phyloP scores from a whole-genome alignment of 2,113 vertebrate genomes.

The Noturus placidus region DNA sequence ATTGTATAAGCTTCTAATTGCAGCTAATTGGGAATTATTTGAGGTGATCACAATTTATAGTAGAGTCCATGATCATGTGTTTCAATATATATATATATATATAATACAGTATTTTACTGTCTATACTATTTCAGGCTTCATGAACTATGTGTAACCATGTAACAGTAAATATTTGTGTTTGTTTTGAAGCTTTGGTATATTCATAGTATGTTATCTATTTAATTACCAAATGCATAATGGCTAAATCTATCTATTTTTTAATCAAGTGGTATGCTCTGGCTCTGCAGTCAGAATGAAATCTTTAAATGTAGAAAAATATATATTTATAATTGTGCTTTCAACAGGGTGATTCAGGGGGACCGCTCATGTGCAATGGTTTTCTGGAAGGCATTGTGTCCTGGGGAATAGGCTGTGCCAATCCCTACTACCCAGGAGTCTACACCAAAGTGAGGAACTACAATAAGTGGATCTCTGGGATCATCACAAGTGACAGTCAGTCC shows the following conservation, averaged over 20 bases:
- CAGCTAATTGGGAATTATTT: background rate
- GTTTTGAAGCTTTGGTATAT: background rate
- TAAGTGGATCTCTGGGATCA: conserved; percentile 60
- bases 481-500: conserved; percentile 24
- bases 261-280: too few species aligned
- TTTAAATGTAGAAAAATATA: background rate
- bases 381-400: conserved; percentile 77
- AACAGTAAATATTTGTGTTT: background rate
- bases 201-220: background rate
- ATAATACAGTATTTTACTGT: background rate
- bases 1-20: background rate
- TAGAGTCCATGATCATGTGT: background rate
- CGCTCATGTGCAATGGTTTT: conserved; percentile 64
- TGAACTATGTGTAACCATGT: background rate
- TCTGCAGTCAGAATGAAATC: background rate
- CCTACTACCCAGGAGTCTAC: conserved; percentile 72
- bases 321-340: conserved; percentile 22
- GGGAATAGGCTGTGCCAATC: conserved; percentile 72
- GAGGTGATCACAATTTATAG: background rate
- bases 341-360: conserved; percentile 75
- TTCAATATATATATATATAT: background rate
- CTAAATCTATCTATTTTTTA: background rate
- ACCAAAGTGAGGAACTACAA: conserved; percentile 68
- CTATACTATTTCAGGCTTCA: background rate
- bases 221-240: background rate